Percentiles rank a stretch among this genome's conserved stretches.
Conservation (phyloP, 2,113 vertebrate genomes). For the Pycnonotus jocosus region DNA sequence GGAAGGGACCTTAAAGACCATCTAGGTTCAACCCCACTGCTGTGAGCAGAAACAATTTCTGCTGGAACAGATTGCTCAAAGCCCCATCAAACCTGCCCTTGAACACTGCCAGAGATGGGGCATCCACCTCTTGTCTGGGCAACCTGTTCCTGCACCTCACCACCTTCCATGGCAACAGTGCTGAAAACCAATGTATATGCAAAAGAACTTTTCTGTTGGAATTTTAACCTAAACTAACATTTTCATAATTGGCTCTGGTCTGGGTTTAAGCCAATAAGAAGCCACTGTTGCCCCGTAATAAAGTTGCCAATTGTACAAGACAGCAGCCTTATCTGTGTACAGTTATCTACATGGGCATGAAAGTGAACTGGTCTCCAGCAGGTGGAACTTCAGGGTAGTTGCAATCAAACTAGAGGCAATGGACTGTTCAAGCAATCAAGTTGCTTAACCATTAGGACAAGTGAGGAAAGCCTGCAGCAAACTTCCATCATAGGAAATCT, state of each 20-base stretch:
- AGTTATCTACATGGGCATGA: not conserved
- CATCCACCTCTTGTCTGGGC: not conserved
- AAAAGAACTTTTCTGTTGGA: not conserved
- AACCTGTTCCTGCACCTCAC: not conserved
- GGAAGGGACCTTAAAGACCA: not conserved
- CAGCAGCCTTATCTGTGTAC: not conserved
- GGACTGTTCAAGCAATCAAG: not conserved
- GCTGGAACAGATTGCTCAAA: not conserved
- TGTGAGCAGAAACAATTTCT: not conserved
- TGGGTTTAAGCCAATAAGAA: not conserved
- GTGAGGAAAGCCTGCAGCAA: not conserved
- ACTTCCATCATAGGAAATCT: not conserved
- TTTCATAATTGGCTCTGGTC: not conserved
- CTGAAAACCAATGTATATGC: accelerated
- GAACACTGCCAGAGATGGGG: not conserved
- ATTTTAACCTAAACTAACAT: not conserved
- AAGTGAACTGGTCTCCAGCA: not conserved
- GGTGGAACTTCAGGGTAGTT: not conserved
- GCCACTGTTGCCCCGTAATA: not conserved
- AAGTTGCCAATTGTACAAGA: not conserved
- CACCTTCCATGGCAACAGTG: not conserved
- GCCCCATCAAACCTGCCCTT: not conserved
- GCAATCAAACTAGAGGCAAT: not conserved
- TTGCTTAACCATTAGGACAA: not conserved
- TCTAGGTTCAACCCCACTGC: not conserved